These are phyloP conservation scores for Amphiduros pacificus DNA, from an alignment of 2,888 invertebrate species.

Conservation along the genomic window DNA sequence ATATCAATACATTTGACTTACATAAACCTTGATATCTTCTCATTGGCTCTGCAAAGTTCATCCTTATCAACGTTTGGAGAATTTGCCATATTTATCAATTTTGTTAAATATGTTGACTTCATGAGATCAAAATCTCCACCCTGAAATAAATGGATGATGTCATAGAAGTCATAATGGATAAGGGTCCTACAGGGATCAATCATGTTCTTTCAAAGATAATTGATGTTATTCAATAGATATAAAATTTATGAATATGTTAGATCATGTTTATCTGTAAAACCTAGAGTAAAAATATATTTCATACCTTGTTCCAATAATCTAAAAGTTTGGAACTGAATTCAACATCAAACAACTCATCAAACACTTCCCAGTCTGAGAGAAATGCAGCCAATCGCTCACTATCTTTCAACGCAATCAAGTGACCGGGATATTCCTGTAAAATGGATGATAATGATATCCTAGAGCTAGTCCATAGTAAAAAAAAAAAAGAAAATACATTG, in stretches of 20 bases:
- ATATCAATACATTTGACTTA: too few relatives aligned
- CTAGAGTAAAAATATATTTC: background rate
- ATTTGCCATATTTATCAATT: conserved; percentile 18
- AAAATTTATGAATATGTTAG: too few relatives aligned
- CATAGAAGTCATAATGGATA: too few relatives aligned
- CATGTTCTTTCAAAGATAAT: too few relatives aligned
- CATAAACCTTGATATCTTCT: conserved; percentile 4
- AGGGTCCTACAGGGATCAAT: too few relatives aligned
- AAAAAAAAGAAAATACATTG: background rate
- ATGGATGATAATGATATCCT: too few relatives aligned
- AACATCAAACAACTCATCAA: conserved; percentile 22
- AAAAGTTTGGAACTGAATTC: conserved; percentile 19
- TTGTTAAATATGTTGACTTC: conserved; percentile 13
- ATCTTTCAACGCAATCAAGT: conserved; percentile 24
- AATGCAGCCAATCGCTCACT: conserved; percentile 21
- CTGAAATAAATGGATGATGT: conserved; percentile 12
- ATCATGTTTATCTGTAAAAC: background rate
- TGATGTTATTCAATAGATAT: too few relatives aligned
- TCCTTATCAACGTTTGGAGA: background rate
- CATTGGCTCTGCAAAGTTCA: conserved; percentile 7
- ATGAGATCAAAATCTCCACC: conserved; percentile 21
- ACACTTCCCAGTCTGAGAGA: conserved; percentile 26
- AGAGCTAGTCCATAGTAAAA: background rate
- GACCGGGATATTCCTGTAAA: conserved; percentile 29
- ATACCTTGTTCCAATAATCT: conserved; percentile 20